Percentiles rank a stretch among this genome's conserved stretches.
Evolutionary conservation across 2,113 vertebrate genomes (phyloP).

Genomic region (Oryctolagus cuniculus): mOryCun1.1 NC_091453.1:6943501-6944000

Average conservation of each 20-base stretch:
- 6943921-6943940: conserved; percentile 18
- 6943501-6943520: not conserved
- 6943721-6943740: conserved; percentile 13
- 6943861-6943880: conserved; percentile 8
- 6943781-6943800: conserved; percentile 21
- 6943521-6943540: conserved; percentile 36
- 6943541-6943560: not conserved
- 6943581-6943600: not conserved
- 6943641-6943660: not conserved
- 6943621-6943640: not conserved
- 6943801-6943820: not conserved
- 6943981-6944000: conserved; percentile 18
- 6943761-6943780: conserved; percentile 40
- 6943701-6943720: conserved; percentile 10
- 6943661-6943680: conserved; percentile 1
- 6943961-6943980: not conserved
- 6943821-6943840: conserved; percentile 39
- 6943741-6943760: conserved; percentile 31
- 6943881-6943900: not conserved
- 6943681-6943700: conserved; percentile 12
- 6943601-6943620: not conserved
- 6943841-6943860: not conserved
- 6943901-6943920: not conserved
- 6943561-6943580: conserved; percentile 25
- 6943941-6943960: not conserved